Evolutionary conservation across 2,888 invertebrate species (phyloP), one percentile per base, ranked within the genome.

Genomic region (Nebria brevicollis): DNA sequence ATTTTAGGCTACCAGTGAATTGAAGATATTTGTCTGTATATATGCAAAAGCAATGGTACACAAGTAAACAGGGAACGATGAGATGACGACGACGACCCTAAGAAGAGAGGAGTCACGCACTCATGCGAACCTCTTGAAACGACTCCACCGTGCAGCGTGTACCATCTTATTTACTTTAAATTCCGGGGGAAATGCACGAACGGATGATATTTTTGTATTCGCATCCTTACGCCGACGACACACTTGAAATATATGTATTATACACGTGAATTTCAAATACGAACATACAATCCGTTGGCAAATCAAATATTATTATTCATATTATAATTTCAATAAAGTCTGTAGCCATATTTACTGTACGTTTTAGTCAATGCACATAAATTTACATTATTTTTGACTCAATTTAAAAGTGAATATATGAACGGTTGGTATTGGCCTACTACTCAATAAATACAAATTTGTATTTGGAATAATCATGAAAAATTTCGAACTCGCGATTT

Each of bases 101-200:
- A 54, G 11, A 54, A 1, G 8, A 54, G 54, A 54, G 8, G 54
- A 54, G 54, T 54, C 54, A 54, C 54, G 54, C 54, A 54, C 54
- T 54, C 54, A 54, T 13, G 54, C 54, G 54, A 54, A 54, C 54
- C 54, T 54, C 54, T 54, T 54, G 8, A 13, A 54, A 54, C 54
- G 54, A 8, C 54, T 54, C 54, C 54, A 54, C 54, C 54, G 54
- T 54, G 54, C 7, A 54, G 11, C 54, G 54, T 54, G 54, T 54
- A 54, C 54, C 54, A 54, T 54, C 54, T 54, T 54, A 54, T 54
- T 54, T 54, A 54, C 54, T 54, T 54, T 54, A 54, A 54, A 54
- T 54, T 54, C 54, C 54, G 54, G 54, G 54, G 11, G 8, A 54
- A 54, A 54, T 54, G 54, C 54, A 54, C 54, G 54, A 13, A 2